These are phyloP conservation scores for Thunnus maccoyii DNA, from an alignment of 2,113 vertebrate species.

Conservation along the genomic window DNA sequence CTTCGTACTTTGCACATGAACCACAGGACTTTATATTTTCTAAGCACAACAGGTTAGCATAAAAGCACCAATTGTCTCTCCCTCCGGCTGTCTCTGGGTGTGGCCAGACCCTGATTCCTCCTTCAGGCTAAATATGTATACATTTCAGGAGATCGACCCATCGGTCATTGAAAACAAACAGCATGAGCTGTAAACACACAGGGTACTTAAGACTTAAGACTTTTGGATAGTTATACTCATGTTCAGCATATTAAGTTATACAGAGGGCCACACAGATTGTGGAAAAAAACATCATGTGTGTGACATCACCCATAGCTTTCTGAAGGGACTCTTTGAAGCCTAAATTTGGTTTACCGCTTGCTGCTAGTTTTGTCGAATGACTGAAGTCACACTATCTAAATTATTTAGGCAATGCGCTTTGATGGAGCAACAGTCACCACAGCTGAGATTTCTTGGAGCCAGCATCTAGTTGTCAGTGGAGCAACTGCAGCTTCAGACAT, in stretches of 20 bases:
- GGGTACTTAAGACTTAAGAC: not conserved
- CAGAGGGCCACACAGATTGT: constrained; percentile 19
- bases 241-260: constrained; percentile 1
- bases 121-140: not conserved
- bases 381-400: constrained; percentile 51
- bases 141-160: constrained; percentile 8
- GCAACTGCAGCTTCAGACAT: not conserved
- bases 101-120: constrained; percentile 1
- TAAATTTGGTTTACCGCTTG: constrained; percentile 9
- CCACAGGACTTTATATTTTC: not conserved
- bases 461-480: constrained; percentile 2
- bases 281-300: constrained; percentile 34
- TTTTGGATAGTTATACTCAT: constrained; percentile 6
- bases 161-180: constrained; percentile 13
- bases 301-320: constrained; percentile 26
- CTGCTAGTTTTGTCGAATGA: constrained; percentile 29
- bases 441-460: not conserved
- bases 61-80: not conserved
- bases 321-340: constrained; percentile 17
- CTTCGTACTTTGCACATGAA: constrained; percentile 1
- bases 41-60: not conserved
- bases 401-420: constrained; percentile 16
- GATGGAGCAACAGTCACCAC: not conserved
- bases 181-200: not conserved
- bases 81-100: constrained; percentile 1